Evolutionary conservation across 1,140 invertebrate species (phyloP), one percentile per base, ranked within the genome.

Genomic region (Macrobrachium rosenbergii): DNA sequence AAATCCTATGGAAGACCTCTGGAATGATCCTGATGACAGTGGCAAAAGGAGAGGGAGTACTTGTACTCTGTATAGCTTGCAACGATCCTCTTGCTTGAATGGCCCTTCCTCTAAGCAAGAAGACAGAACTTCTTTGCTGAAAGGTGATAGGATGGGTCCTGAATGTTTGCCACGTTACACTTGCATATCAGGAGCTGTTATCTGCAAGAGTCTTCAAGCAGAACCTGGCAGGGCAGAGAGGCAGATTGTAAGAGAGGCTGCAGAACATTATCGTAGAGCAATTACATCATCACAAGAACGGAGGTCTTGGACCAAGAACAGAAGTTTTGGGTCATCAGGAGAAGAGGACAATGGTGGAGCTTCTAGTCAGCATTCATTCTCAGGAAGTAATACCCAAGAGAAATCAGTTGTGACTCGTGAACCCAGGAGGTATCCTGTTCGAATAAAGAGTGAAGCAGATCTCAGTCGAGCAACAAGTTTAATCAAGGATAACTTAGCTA

Each of bases 401-500:
- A 52, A 82, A 69, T 64, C 17, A 43, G 82, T 88, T 19, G 76
- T 88, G 11, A 88, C 82, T 63, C 77, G 67, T 28, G 87, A 88
- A 69, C 87, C 87, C 14, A 83, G 73, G 62, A 80, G 28, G 58
- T 80, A 88, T 12, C 87, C 87, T 23, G 64, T 81, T 12, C 78
- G 82, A 45, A 83, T 88, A 58, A 88, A 62, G 58, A 89, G 89
- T 79, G 89, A 89, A 82, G 86, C 87, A 23, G 89, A 89, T 23
- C 63, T 89, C 28, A 83, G 83, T 23, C 60, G 85, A 82, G 87
- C 89, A 16, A 88, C 89, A n/a, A 88, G 75, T 76, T 86, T 89
- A 52, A 89, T 89, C n/a, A 88, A 80, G 78, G 89, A 89, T 37
- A 89, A 89, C 60, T 69, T 89, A 16, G 87, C 89, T 17, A 89